Evolutionary conservation across 1,140 invertebrate genomes (phyloP).

Genomic region (Drosophila parabipectinata): DNA sequence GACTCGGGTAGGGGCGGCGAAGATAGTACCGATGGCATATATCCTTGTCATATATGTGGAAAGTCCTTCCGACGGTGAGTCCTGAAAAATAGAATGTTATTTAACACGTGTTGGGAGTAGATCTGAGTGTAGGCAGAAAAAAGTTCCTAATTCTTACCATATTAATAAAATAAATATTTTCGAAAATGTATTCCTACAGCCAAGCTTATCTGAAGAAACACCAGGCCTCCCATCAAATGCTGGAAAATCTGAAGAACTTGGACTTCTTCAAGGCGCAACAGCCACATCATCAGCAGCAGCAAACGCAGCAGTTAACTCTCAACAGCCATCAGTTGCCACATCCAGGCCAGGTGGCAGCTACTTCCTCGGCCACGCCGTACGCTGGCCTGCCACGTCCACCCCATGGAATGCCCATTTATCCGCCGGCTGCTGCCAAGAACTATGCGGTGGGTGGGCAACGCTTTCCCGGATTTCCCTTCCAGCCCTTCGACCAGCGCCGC

Average conservation of each 20-base stretch:
- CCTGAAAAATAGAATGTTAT: neutral
- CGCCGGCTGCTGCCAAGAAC: slow-evolving; percentile 37
- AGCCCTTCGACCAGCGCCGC: slow-evolving; percentile 72
- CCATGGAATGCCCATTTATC: slow-evolving; percentile 49
- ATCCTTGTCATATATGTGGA: slow-evolving; percentile 91
- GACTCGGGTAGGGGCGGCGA: slow-evolving; percentile 40
- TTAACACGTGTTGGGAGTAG: too few species aligned
- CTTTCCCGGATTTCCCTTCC: slow-evolving; percentile 66
- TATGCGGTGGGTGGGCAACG: slow-evolving; percentile 44
- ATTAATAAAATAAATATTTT: neutral
- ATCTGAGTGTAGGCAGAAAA: too few species aligned
- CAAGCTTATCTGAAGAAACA: slow-evolving; percentile 92
- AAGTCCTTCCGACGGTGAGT: slow-evolving; percentile 89
- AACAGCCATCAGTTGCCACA: slow-evolving; percentile 27
- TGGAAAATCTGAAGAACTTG: slow-evolving; percentile 70
- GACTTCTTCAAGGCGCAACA: slow-evolving; percentile 72
- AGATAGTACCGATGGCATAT: slow-evolving; percentile 84
- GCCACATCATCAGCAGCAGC: slow-evolving; percentile 41
- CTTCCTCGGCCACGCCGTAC: slow-evolving; percentile 21
- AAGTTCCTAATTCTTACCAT: neutral
- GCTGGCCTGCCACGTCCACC: slow-evolving; percentile 52
- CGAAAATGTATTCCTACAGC: slow-evolving; percentile 63
- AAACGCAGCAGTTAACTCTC: slow-evolving; percentile 27
- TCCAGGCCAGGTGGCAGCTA: slow-evolving; percentile 13
- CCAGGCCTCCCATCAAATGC: slow-evolving; percentile 83